Conservation (phyloP, 2,113 vertebrate genomes). For the Puntigrus tetrazona region DNA sequence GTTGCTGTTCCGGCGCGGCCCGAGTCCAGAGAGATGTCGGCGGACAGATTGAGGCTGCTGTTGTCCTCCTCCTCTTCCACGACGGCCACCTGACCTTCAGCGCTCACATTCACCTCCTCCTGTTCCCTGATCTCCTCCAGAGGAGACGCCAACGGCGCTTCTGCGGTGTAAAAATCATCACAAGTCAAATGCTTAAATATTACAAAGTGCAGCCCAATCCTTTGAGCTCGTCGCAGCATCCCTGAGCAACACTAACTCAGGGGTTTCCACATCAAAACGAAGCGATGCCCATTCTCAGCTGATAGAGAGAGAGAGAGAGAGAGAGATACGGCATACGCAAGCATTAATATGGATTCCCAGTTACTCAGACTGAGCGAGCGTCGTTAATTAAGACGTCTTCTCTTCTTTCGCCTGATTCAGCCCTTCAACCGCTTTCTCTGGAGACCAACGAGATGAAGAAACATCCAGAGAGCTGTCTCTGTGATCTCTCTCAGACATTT, state of each 20-base stretch:
- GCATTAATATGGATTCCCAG: constrained; percentile 36
- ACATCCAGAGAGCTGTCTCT: constrained; percentile 60
- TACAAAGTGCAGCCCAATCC: background rate
- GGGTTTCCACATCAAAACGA: constrained; percentile 34
- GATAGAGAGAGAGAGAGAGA: constrained; percentile 41
- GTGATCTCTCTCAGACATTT: constrained; percentile 33
- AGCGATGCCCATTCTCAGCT: constrained; percentile 28
- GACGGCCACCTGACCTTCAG: constrained; percentile 50
- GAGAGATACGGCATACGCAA: constrained; percentile 10
- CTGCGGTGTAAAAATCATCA: constrained; percentile 45
- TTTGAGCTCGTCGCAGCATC: background rate
- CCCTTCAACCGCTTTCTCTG: constrained; percentile 56
- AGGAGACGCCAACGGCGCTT: constrained; percentile 70
- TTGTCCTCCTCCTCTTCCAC: constrained; percentile 60
- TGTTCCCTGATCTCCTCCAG: constrained; percentile 88
- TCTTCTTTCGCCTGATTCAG: constrained; percentile 53
- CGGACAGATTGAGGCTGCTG: constrained; percentile 63
- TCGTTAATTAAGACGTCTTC: constrained; percentile 58
- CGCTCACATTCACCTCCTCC: constrained; percentile 65
- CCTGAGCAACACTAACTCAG: background rate
- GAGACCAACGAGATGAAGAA: constrained; percentile 59
- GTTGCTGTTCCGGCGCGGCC: constrained; percentile 44
- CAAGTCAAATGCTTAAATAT: constrained; percentile 5
- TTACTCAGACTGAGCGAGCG: constrained; percentile 41
- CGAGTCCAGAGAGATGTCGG: constrained; percentile 60